These are phyloP conservation scores for Rostratula benghalensis DNA, from an alignment of 2,113 vertebrate species.

Conservation along the genomic window DNA sequence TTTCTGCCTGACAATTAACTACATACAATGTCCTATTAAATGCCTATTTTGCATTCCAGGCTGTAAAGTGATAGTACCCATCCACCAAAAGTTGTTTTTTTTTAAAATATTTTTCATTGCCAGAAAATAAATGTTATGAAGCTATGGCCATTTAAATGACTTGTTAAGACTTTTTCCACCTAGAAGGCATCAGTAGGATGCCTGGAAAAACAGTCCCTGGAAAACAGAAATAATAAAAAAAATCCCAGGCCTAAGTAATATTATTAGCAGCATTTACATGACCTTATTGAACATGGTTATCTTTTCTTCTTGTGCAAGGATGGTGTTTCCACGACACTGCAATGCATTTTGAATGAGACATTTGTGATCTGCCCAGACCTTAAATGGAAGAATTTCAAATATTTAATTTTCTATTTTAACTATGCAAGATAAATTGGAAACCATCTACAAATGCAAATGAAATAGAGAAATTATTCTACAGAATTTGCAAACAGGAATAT, in stretches of 20 bases:
- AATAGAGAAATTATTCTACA: background rate
- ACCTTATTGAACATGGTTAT: background rate
- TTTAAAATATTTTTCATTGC: background rate
- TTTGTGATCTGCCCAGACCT: background rate
- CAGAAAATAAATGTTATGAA: background rate
- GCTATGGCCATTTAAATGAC: background rate
- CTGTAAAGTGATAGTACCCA: background rate
- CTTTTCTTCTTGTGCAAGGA: background rate
- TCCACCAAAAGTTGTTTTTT: background rate
- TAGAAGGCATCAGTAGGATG: background rate
- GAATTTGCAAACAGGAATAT: background rate
- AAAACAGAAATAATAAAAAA: background rate
- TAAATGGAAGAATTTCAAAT: background rate
- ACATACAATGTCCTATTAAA: background rate
- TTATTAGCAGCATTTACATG: background rate
- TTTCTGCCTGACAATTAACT: background rate
- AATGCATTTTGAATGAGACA: background rate
- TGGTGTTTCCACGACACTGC: background rate
- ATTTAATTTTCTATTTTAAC: background rate
- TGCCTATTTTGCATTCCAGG: background rate
- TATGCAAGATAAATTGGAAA: background rate
- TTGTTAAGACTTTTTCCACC: background rate
- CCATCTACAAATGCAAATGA: background rate
- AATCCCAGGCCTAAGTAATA: background rate
- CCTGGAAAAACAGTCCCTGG: background rate